Evolutionary conservation across 1,140 invertebrate genomes (phyloP).

Genomic region (Tribolium madens): DNA sequence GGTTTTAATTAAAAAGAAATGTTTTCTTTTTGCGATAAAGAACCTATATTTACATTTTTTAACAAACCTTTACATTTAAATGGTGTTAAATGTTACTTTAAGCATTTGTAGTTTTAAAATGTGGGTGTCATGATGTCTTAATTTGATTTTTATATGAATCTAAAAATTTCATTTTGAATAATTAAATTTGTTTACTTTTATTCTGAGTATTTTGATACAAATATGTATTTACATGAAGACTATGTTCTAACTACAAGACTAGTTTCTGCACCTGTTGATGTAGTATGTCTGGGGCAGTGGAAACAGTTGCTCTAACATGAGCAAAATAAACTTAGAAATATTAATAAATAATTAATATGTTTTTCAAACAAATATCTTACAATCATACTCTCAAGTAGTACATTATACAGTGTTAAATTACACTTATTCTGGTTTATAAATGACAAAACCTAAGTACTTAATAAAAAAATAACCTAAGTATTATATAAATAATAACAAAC

Average conservation of each 20-base stretch:
- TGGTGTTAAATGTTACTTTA: too few species aligned
- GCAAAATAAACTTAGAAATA: conserved; percentile 48
- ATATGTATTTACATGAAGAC: conserved; percentile 55
- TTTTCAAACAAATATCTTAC: conserved; percentile 52
- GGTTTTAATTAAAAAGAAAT: too few species aligned
- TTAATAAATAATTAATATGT: conserved; percentile 48
- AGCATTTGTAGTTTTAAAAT: too few species aligned
- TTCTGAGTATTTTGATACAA: conserved; percentile 55
- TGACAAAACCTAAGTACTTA: conserved; percentile 49
- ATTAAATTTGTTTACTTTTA: conserved; percentile 21
- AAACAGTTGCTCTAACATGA: conserved; percentile 44
- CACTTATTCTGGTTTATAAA: conserved; percentile 39
- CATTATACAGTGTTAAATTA: conserved; percentile 48
- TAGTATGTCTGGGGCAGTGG: conserved; percentile 32
- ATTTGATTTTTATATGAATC: too few species aligned
- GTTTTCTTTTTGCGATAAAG: too few species aligned
- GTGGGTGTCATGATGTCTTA: too few species aligned
- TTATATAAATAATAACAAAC: conserved; percentile 55
- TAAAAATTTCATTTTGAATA: neutral
- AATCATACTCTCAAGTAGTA: conserved; percentile 54
- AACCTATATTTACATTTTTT: too few species aligned
- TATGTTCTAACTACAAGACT: conserved; percentile 60
- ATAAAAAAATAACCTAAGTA: conserved; percentile 55
- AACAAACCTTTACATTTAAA: too few species aligned
- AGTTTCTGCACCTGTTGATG: conserved; percentile 50